Percentiles rank a stretch among this genome's conserved stretches.
These are phyloP conservation scores for Hyalella azteca DNA, from an alignment of 2,888 invertebrate genomes.

Conservation along the genomic window DNA sequence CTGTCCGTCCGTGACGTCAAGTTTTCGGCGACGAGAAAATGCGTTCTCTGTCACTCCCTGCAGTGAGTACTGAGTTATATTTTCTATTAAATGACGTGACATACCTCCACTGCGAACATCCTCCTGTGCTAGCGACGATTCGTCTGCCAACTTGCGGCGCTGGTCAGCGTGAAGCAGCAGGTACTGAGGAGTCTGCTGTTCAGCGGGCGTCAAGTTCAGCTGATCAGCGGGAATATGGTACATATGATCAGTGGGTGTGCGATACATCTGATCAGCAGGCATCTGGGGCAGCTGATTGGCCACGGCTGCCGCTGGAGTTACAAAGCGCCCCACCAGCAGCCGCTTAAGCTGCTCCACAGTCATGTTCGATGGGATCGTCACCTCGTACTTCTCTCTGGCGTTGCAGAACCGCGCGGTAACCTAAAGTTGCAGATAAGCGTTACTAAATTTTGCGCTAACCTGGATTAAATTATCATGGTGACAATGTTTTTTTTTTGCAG, in stretches of 20 bases:
- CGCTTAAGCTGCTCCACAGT: constrained; percentile 47
- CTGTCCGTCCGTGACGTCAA: too few species aligned
- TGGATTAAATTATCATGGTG: too few species aligned
- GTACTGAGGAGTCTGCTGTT: not conserved
- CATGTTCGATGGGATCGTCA: constrained; percentile 41
- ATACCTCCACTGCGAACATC: not conserved
- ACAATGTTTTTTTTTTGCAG: too few species aligned
- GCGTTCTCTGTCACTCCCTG: too few species aligned
- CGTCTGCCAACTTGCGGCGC: not conserved
- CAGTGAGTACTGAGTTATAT: too few species aligned
- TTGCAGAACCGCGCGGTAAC: not conserved
- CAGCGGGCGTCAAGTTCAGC: not conserved
- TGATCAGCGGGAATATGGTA: not conserved
- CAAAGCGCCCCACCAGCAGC: constrained; percentile 48
- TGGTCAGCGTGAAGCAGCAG: not conserved
- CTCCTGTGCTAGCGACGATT: not conserved
- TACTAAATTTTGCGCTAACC: too few species aligned
- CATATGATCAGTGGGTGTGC: not conserved
- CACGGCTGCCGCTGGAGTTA: not conserved
- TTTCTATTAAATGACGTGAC: too few species aligned
- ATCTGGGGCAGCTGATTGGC: not conserved
- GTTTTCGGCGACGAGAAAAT: too few species aligned
- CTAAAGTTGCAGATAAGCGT: too few species aligned
- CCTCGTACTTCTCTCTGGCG: constrained; percentile 12
- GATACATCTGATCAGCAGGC: not conserved